Evolutionary conservation across 2,113 vertebrate genomes (phyloP).

Genomic region (Mesitornis unicolor): DNA sequence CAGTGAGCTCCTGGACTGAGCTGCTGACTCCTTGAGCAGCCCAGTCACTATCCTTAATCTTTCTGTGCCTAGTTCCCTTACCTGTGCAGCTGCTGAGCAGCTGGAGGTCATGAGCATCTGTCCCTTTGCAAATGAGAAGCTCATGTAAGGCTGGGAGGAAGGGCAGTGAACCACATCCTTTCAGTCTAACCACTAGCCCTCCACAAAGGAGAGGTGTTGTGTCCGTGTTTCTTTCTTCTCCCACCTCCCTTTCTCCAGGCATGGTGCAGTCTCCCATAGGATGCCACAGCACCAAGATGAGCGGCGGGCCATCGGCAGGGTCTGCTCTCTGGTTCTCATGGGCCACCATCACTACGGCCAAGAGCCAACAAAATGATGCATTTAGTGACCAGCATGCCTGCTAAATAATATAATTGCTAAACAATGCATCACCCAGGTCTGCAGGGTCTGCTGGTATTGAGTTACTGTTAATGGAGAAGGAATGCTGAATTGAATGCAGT

Average conservation of each 20-base stretch:
- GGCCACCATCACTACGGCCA: background rate
- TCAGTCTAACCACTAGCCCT: background rate
- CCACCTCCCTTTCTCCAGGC: background rate
- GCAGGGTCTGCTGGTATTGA: background rate
- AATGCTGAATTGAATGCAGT: background rate
- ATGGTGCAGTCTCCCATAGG: fast-evolving
- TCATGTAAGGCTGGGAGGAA: background rate
- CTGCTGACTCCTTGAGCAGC: background rate
- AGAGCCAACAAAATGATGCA: background rate
- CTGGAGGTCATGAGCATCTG: background rate
- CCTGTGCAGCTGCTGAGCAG: background rate
- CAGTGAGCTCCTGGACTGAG: background rate
- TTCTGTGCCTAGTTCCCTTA: background rate
- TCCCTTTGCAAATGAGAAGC: background rate
- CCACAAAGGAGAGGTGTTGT: background rate
- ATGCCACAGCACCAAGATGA: background rate
- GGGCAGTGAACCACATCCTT: background rate
- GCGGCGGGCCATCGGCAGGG: background rate
- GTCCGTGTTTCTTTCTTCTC: background rate
- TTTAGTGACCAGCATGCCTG: background rate
- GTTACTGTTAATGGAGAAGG: constrained; percentile 3
- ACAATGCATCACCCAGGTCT: background rate
- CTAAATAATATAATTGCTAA: constrained; percentile 16
- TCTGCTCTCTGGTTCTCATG: background rate
- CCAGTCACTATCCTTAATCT: background rate